phyloP scores from a whole-genome alignment of 2,888 invertebrate genomes.

The Drosophila differens region DNA sequence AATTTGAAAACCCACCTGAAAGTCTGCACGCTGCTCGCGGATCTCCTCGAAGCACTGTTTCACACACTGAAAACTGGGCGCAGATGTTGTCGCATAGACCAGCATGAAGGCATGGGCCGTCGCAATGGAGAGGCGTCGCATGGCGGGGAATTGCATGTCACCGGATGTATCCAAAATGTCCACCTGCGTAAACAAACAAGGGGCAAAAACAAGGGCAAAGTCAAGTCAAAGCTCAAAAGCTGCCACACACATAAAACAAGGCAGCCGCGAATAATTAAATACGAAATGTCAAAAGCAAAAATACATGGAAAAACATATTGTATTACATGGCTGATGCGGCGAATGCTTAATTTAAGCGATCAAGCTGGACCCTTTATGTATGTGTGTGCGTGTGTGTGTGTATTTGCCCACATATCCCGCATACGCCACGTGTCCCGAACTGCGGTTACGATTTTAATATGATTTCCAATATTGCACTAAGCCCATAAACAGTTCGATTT shows the following conservation, averaged over 20 bases:
- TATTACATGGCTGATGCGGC: constrained; percentile 14
- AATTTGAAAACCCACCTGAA: constrained; percentile 85
- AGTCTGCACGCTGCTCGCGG: constrained; percentile 91
- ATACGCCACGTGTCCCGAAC: constrained; percentile 34
- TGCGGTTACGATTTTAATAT: constrained; percentile 26
- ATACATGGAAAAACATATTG: constrained; percentile 5
- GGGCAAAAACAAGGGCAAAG: neutral
- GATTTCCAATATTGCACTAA: constrained; percentile 13
- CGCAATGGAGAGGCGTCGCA: constrained; percentile 94
- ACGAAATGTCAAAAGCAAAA: constrained; percentile 11
- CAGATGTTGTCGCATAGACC: constrained; percentile 92
- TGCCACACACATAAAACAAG: constrained; percentile 3
- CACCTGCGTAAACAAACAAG: constrained; percentile 84
- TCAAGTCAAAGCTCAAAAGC: constrained; percentile 13
- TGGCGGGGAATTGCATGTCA: constrained; percentile 95
- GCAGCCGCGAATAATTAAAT: constrained; percentile 30
- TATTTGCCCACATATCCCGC: constrained; percentile 7
- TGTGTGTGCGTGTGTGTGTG: neutral
- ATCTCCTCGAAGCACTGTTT: constrained; percentile 93
- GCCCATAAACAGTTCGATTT: constrained; percentile 37
- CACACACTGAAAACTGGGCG: constrained; percentile 90
- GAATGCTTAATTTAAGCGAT: constrained; percentile 32
- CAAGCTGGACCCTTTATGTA: neutral
- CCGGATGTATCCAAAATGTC: constrained; percentile 94
- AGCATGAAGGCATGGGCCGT: constrained; percentile 95